phyloP scores from a whole-genome alignment of 2,113 vertebrate genomes.

The Castor canadensis region DNA sequence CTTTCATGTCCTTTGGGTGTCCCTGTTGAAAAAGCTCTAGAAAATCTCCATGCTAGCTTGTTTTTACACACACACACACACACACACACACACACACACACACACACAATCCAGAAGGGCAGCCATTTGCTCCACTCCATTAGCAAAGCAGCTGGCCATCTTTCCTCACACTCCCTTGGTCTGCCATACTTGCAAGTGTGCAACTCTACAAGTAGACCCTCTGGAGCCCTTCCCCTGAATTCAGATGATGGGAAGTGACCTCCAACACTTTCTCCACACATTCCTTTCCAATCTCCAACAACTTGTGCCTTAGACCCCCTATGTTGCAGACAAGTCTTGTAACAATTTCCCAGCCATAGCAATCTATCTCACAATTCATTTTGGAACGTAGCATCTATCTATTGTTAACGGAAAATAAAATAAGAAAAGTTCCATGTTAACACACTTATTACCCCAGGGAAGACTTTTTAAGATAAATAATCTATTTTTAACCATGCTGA shows the following conservation, averaged over 20 bases:
- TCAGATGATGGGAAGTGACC: not conserved
- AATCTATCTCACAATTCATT: not conserved
- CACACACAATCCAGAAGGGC: not conserved
- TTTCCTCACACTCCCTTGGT: not conserved
- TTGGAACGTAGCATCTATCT: not conserved
- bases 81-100: not conserved
- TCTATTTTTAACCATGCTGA: not conserved
- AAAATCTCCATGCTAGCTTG: not conserved
- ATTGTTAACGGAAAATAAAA: conserved; percentile 10
- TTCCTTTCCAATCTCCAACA: not conserved
- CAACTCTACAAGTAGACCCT: not conserved
- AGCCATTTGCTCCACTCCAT: not conserved
- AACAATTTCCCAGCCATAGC: not conserved
- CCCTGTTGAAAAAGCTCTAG: not conserved
- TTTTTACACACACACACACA: not conserved
- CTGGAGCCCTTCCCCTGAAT: not conserved
- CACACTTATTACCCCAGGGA: not conserved
- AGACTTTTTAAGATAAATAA: not conserved
- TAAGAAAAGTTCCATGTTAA: conserved; percentile 3
- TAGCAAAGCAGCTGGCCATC: not conserved
- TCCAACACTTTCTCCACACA: not conserved
- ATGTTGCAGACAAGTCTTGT: not conserved
- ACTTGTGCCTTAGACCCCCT: not conserved
- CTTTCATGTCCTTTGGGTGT: not conserved
- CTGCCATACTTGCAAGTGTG: not conserved